phyloP scores from a whole-genome alignment of 2,888 invertebrate species.

The Dasysyrphus tricinctus region DNA sequence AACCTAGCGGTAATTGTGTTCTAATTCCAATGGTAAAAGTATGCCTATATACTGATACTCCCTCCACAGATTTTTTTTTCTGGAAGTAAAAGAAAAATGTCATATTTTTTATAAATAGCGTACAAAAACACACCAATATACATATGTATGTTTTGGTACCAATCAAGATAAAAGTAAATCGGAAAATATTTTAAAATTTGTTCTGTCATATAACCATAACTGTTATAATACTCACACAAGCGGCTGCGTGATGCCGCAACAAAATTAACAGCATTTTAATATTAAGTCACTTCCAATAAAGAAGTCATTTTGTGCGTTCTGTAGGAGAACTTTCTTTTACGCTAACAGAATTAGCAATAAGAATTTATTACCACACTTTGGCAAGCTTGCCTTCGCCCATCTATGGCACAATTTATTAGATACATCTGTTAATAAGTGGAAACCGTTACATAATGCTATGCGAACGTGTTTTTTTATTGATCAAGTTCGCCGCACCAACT shows the following conservation, averaged over 20 bases:
- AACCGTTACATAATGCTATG: conserved; percentile 71
- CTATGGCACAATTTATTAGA: conserved; percentile 63
- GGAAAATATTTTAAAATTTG: conserved; percentile 50
- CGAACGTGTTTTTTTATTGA: conserved; percentile 37
- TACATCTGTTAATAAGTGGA: conserved; percentile 64
- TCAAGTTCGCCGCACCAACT: conserved; percentile 32
- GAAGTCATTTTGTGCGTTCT: conserved; percentile 47
- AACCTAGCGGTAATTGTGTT: conserved; percentile 61
- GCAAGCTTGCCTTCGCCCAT: not conserved
- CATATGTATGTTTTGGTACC: too few species aligned
- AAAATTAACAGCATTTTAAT: conserved; percentile 16
- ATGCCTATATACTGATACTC: not conserved
- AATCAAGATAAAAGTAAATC: too few species aligned
- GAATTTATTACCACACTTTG: conserved; percentile 67
- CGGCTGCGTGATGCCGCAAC: not conserved
- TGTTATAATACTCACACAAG: not conserved
- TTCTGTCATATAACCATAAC: conserved; percentile 47
- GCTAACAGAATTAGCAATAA: conserved; percentile 60
- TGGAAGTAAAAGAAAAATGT: not conserved
- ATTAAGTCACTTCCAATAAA: conserved; percentile 65
- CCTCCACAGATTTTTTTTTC: not conserved
- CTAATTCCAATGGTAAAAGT: conserved; percentile 30
- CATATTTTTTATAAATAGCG: not conserved
- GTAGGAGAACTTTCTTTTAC: conserved; percentile 69
- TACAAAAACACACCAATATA: not conserved